These are phyloP conservation scores for Spea hammondii DNA, from an alignment of 2,797 vertebrate species.

Conservation along the genomic window DNA sequence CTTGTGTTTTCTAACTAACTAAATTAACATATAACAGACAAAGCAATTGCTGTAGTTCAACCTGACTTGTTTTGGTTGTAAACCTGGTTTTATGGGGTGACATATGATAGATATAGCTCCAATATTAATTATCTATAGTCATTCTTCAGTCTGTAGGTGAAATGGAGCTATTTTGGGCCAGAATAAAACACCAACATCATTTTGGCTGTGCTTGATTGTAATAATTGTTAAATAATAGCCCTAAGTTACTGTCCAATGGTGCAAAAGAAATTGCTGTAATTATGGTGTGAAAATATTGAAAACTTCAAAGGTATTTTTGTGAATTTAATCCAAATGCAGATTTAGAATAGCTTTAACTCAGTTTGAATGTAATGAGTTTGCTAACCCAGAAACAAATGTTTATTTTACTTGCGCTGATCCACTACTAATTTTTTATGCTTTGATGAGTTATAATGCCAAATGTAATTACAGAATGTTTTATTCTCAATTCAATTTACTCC, in stretches of 20 bases:
- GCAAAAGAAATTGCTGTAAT: not conserved
- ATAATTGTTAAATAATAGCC: not conserved
- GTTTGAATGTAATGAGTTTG: constrained; percentile 31
- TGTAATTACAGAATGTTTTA: constrained; percentile 34
- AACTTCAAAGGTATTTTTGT: constrained; percentile 5
- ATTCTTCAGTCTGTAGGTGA: not conserved
- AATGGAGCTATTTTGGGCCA: not conserved
- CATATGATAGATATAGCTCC: not conserved
- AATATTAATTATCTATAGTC: not conserved
- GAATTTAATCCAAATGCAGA: constrained; percentile 25
- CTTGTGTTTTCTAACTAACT: no score
- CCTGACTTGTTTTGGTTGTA: no score
- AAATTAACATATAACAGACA: no score
- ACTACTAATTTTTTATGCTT: constrained; percentile 17
- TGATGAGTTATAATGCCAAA: constrained; percentile 28
- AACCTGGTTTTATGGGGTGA: no score
- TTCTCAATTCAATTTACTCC: constrained; percentile 25
- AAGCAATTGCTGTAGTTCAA: no score
- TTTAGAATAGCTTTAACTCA: constrained; percentile 33
- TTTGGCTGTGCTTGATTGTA: not conserved
- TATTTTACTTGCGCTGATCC: constrained; percentile 27
- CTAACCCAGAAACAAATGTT: constrained; percentile 33
- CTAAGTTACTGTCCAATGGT: not conserved
- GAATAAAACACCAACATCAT: not conserved
- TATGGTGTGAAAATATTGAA: not conserved